Base-by-base conservation (phyloP, 2,113 vertebrate species). In the Agelaius phoeniceus region DNA sequence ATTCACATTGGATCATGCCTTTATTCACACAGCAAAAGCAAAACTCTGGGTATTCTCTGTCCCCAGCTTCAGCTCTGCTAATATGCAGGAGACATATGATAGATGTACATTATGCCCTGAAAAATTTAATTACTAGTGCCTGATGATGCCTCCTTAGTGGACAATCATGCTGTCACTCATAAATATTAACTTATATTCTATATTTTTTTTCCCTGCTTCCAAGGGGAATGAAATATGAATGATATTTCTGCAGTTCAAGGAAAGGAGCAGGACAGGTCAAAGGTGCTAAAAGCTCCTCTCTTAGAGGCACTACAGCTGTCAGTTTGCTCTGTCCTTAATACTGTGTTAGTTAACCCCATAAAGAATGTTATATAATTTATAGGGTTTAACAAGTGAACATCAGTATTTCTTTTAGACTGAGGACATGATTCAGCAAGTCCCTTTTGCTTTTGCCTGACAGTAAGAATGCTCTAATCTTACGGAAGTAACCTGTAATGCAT, bases 341-440 rank as follows among this genome's bases (percentile, higher is more conserved):
- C n/a, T 46, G n/a, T 54, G 43, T 65, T 91, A 82, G 57, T 75
- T 84, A 84, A 79, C 85, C 31, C 58, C 22, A 3, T 69, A 55
- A 90, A 57, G 44, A 43, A 78, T 49, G 15, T 11, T 11, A 22
- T 61, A 23, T 78, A 65, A 65, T 65, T 90, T 63, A 61, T 39
- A 44, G 54, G 15, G 41, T 75, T 93, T 84, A 77, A 84, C 79
- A 88, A 84, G 68, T 27, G 61, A 91, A 44, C 39, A 44, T 35
- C 1, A 2, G 22, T 37, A 39, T 73, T 4, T 57, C 17, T 63
- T 86, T 82, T 63, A 77, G 73, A 57, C 12, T 15, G 46, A 89
- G 48, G 79, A 26, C 73, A 57, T 75, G 95, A 94, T 89, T 75
- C 65, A 78, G 88, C 86, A 86, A 89, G 90, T 84, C 69, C 31